These are phyloP conservation scores for Mythimna impura DNA, from an alignment of 2,888 invertebrate genomes.

Conservation along the genomic window DNA sequence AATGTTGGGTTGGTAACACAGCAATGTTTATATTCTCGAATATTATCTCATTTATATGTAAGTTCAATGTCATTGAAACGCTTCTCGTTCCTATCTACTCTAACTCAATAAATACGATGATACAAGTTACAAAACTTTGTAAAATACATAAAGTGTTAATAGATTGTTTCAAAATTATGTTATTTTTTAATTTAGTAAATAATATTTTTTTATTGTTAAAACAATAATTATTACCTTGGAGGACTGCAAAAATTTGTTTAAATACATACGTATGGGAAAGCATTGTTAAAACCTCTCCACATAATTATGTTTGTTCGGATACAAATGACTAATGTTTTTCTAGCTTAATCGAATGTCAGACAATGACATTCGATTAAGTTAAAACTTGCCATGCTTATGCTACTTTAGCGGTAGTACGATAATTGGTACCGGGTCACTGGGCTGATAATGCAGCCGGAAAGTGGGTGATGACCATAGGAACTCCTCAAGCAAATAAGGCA, in stretches of 20 bases:
- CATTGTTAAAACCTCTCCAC: too few species aligned
- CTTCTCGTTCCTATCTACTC: constrained; percentile 2
- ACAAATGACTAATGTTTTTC: too few species aligned
- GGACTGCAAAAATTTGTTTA: not conserved
- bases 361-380: too few species aligned
- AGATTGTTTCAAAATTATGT: not conserved
- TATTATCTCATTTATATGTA: constrained; percentile 30
- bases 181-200: not conserved
- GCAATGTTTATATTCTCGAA: constrained; percentile 17
- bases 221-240: not conserved
- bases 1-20: constrained; percentile 29
- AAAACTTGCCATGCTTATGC: too few species aligned
- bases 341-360: too few species aligned
- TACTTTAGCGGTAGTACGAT: too few species aligned
- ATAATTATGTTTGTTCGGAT: not conserved
- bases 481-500: not conserved
- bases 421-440: too few species aligned
- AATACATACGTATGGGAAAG: not conserved
- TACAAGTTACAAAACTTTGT: constrained; percentile 3
- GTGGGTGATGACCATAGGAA: too few species aligned
- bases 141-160: not conserved
- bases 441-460: too few species aligned
- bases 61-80: constrained; percentile 46
- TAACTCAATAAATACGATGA: not conserved
- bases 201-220: too few species aligned